Conservation (phyloP, 2,797 vertebrate species). For the Ispidina picta region DNA sequence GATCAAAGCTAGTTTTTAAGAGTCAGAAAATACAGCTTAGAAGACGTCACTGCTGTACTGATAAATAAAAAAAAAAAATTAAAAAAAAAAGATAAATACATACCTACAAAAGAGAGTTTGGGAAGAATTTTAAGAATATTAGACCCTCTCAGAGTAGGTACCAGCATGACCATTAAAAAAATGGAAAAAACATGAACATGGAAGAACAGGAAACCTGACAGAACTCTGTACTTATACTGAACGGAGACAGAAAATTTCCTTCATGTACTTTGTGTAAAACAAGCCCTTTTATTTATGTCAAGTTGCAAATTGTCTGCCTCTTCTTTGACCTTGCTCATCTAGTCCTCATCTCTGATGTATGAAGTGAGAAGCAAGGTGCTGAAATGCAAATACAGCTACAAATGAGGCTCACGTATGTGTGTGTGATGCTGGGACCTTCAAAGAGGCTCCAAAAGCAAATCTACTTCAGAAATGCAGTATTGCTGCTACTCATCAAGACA, state of each 20-base stretch:
- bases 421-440: background rate
- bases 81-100: background rate
- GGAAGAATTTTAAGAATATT: background rate
- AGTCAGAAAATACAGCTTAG: rapidly evolving
- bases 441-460: background rate
- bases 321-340: constrained; percentile 14
- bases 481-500: background rate
- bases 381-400: constrained; percentile 5
- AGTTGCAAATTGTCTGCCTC: background rate
- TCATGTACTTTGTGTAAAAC: background rate
- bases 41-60: background rate
- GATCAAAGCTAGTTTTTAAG: background rate
- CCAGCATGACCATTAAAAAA: background rate
- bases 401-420: background rate
- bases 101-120: background rate
- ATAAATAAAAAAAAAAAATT: background rate
- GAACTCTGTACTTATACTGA: background rate
- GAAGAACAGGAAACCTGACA: background rate
- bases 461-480: background rate
- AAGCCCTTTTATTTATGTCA: background rate
- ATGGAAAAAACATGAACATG: rapidly evolving
- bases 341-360: background rate
- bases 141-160: background rate
- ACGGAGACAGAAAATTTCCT: background rate
- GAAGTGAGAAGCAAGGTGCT: background rate